phyloP scores from a whole-genome alignment of 2,888 invertebrate species.

The Cheilosia urbana region DNA sequence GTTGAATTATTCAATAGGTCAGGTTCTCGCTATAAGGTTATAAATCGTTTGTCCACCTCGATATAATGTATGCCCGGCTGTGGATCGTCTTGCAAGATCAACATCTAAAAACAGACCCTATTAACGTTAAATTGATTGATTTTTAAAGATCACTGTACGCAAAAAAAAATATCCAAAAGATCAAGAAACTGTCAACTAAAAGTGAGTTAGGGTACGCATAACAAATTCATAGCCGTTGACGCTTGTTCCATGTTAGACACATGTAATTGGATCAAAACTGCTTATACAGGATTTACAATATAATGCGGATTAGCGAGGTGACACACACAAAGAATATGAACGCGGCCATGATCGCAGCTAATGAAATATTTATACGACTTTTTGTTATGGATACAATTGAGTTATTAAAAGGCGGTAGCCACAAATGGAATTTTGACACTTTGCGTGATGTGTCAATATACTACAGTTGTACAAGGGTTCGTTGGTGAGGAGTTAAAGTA shows the following conservation, averaged over 20 bases:
- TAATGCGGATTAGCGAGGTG: conserved; percentile 4
- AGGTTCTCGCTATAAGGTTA: neutral
- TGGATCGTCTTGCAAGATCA: neutral
- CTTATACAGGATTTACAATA: neutral
- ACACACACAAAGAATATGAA: neutral
- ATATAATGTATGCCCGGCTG: neutral
- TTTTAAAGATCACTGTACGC: neutral
- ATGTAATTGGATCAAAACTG: neutral
- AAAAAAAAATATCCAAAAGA: neutral
- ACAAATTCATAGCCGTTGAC: neutral
- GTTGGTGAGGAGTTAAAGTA: too few species aligned
- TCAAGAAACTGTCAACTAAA: neutral
- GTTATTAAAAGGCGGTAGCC: too few species aligned
- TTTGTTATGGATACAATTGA: neutral
- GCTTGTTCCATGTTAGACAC: neutral
- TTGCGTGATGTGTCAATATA: too few species aligned
- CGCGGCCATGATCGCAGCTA: neutral
- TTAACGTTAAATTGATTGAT: neutral
- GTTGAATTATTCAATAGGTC: conserved; percentile 45
- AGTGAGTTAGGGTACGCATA: neutral
- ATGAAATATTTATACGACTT: neutral
- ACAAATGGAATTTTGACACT: too few species aligned
- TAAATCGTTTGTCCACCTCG: neutral
- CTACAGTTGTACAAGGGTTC: too few species aligned
- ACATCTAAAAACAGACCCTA: neutral